Conservation (phyloP, 30 jellyfish, hydroid and myxozoan genomes). For the Sanderia malayensis region DNA sequence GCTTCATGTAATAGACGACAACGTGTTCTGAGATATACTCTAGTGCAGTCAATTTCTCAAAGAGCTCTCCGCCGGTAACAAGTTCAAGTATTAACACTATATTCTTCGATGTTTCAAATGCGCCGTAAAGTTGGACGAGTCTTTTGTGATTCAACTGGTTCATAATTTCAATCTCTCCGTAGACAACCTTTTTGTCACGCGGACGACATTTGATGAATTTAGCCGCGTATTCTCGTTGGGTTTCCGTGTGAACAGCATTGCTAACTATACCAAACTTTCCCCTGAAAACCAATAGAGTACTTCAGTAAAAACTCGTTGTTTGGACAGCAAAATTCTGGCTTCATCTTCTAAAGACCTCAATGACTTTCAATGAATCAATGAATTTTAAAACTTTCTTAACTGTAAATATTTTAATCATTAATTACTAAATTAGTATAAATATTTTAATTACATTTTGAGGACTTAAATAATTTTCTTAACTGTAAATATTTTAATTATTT, state of each 20-base stretch:
- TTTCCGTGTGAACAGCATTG: slow-evolving; percentile 73
- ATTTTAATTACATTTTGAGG: no score
- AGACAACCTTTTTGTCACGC: slow-evolving; percentile 75
- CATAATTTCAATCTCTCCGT: slow-evolving; percentile 88
- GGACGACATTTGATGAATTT: slow-evolving; percentile 92
- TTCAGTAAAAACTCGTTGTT: no score
- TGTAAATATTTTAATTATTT: neutral
- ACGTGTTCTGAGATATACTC: slow-evolving; percentile 97
- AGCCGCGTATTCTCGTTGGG: slow-evolving; percentile 88
- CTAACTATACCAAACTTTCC: slow-evolving; percentile 98
- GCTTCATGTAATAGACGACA: slow-evolving; percentile 98
- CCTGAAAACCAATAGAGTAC: slow-evolving; percentile 28
- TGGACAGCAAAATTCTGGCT: no score
- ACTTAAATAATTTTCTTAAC: no score
- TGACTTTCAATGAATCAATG: no score
- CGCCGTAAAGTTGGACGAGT: slow-evolving; percentile 88
- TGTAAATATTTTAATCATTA: no score
- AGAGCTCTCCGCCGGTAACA: slow-evolving; percentile 96
- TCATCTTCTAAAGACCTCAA: no score
- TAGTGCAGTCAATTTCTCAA: slow-evolving; percentile 92
- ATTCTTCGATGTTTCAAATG: slow-evolving; percentile 90
- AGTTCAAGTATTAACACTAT: slow-evolving; percentile 84
- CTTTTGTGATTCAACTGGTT: slow-evolving; percentile 91
- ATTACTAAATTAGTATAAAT: no score
- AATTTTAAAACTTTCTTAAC: no score